Evolutionary conservation across 35 echinoderm and acorn worm genomes (phyloP).

Genomic region (Stichopus chloronotus): DNA sequence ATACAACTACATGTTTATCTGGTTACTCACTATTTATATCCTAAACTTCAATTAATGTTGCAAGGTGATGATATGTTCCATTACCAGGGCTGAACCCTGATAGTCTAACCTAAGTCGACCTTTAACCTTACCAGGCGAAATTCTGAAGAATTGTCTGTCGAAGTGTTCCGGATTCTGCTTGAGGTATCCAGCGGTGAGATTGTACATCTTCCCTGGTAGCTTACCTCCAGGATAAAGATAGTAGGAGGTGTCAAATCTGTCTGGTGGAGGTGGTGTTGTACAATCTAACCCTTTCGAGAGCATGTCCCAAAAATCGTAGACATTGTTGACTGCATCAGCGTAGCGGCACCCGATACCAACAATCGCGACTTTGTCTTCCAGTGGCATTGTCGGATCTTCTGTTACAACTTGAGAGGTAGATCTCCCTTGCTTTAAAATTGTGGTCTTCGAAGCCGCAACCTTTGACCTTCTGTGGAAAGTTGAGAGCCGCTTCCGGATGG

Average conservation of each 20-base stretch:
- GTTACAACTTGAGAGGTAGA: slow-evolving; percentile 39
- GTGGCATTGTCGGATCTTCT: slow-evolving; percentile 72
- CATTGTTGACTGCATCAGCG: slow-evolving; percentile 84
- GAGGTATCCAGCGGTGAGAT: slow-evolving; percentile 82
- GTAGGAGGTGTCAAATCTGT: slow-evolving; percentile 88
- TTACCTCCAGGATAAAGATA: slow-evolving; percentile 91
- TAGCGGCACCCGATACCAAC: slow-evolving; percentile 98
- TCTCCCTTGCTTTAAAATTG: slow-evolving; percentile 9
- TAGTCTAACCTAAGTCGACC: background rate
- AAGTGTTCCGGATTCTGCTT: slow-evolving; percentile 75
- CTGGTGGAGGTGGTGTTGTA: slow-evolving; percentile 77
- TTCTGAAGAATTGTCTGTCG: slow-evolving; percentile 98
- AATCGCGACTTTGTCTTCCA: slow-evolving; percentile 83
- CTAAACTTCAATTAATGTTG: no score
- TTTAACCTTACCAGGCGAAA: slow-evolving; percentile 79
- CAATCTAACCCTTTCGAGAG: slow-evolving; percentile 82
- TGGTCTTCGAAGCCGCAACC: background rate
- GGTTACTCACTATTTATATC: no score
- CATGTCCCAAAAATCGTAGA: slow-evolving; percentile 92
- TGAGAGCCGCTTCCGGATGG: slow-evolving; percentile 36
- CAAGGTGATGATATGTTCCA: no score
- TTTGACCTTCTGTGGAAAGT: slow-evolving; percentile 31
- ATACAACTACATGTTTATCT: no score
- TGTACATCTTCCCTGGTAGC: slow-evolving; percentile 95
- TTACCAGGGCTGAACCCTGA: no score